phyloP scores from a whole-genome alignment of 2,888 invertebrate genomes.

The Anaspis maculata region DNA sequence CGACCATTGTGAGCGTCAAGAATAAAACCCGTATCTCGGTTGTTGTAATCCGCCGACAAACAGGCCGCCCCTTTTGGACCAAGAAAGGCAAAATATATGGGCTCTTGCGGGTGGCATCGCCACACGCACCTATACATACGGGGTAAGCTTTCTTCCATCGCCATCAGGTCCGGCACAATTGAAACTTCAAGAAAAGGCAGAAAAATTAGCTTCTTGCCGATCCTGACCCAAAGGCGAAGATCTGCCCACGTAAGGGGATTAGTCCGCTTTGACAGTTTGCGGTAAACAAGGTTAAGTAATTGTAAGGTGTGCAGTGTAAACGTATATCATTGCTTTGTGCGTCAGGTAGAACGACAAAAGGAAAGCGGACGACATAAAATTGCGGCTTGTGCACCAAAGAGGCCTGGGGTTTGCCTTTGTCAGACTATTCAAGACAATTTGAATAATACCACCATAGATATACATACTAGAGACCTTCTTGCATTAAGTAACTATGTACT shows the following conservation, averaged over 20 bases:
- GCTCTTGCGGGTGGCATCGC: constrained; percentile 25
- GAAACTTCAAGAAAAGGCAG: constrained; percentile 12
- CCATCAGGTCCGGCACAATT: too few relatives aligned
- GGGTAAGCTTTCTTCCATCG: constrained; percentile 4
- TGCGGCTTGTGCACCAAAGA: constrained; percentile 7
- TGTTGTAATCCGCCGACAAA: constrained; percentile 27
- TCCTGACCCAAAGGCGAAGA: constrained; percentile 1
- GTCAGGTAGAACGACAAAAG: constrained; percentile 17
- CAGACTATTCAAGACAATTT: too few relatives aligned
- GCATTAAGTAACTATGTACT: too few relatives aligned
- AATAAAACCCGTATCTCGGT: constrained; percentile 7
- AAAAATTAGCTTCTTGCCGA: constrained; percentile 15
- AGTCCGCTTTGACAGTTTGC: constrained; percentile 42
- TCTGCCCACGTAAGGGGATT: constrained; percentile 31
- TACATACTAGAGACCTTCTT: too few relatives aligned
- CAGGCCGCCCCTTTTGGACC: constrained; percentile 22
- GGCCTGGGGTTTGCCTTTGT: constrained; percentile 8
- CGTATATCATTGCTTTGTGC: constrained; percentile 30
- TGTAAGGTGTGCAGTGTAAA: constrained; percentile 29
- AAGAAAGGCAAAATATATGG: constrained; percentile 27
- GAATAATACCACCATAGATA: too few relatives aligned
- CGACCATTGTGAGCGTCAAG: constrained; percentile 19
- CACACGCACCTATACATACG: constrained; percentile 15
- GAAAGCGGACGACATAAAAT: constrained; percentile 13
- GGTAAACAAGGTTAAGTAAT: constrained; percentile 43